phyloP scores from a whole-genome alignment of 2,113 vertebrate species.

The Muscicapa adusta region DNA sequence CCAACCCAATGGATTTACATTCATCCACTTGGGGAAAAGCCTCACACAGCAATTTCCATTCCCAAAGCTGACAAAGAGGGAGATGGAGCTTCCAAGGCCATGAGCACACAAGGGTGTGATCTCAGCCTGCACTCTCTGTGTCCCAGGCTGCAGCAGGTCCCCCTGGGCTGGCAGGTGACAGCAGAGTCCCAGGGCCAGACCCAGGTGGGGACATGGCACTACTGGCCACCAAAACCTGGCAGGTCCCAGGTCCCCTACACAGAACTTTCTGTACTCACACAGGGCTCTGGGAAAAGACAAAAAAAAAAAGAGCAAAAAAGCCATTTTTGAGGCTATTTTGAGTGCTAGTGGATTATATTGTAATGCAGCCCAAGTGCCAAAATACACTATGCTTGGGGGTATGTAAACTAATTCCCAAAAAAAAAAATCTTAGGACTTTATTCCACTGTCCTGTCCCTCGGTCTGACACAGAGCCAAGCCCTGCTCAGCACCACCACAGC shows the following conservation, averaged over 20 bases:
- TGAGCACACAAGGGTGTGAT: not conserved
- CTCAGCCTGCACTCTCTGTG: not conserved
- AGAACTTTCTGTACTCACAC: not conserved
- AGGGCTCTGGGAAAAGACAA: constrained; percentile 38
- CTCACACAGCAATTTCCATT: not conserved
- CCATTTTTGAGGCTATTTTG: constrained; percentile 51
- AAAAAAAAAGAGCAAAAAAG: not conserved
- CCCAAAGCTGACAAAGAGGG: not conserved
- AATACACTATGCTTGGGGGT: constrained; percentile 61
- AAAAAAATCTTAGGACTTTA: constrained; percentile 44
- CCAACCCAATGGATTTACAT: accelerated
- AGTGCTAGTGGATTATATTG: constrained; percentile 45
- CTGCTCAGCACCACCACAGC: constrained; percentile 44
- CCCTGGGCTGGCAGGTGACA: not conserved
- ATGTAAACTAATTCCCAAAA: constrained; percentile 52
- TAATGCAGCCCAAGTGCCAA: constrained; percentile 59
- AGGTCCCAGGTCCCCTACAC: not conserved
- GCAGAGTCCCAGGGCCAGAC: accelerated
- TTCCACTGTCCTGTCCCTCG: constrained; percentile 52
- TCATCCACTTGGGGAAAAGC: not conserved
- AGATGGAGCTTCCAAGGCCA: not conserved
- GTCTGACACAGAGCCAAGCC: constrained; percentile 46
- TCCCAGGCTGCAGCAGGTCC: not conserved
- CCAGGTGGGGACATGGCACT: not conserved
- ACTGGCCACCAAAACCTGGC: accelerated